Percentiles rank a stretch among this genome's conserved stretches.
phyloP scores from a whole-genome alignment of 1,140 invertebrate genomes.

The Drosophila elegans region DNA sequence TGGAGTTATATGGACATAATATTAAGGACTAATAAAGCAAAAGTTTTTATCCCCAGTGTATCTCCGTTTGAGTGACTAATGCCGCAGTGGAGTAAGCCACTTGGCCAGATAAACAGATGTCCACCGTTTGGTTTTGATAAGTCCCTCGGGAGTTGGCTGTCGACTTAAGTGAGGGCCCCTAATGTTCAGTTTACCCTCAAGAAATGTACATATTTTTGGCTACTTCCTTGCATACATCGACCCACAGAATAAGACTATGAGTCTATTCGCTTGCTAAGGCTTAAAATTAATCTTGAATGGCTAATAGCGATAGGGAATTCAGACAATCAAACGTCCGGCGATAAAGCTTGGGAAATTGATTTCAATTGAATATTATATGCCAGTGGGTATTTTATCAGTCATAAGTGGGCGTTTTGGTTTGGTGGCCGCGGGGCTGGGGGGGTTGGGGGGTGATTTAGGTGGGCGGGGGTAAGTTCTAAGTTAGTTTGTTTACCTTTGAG shows the following conservation, averaged over 20 bases:
- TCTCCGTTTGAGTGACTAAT: slow-evolving; percentile 24
- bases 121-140: slow-evolving; percentile 1
- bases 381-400: slow-evolving; percentile 4
- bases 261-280: slow-evolving; percentile 3
- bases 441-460: slow-evolving; percentile 4
- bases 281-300: slow-evolving; percentile 25
- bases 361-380: slow-evolving; percentile 11
- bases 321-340: slow-evolving; percentile 27
- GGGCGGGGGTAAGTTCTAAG: slow-evolving; percentile 4
- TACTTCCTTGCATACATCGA: neutral
- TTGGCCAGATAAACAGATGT: slow-evolving; percentile 42
- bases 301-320: slow-evolving; percentile 24
- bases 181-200: neutral
- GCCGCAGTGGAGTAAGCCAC: slow-evolving; percentile 30
- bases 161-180: neutral
- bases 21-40: too few relatives aligned
- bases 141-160: neutral
- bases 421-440: too few relatives aligned
- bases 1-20: too few relatives aligned
- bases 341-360: slow-evolving; percentile 17
- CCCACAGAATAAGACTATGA: neutral
- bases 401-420: neutral
- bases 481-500: slow-evolving; percentile 67
- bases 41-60: neutral
- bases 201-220: neutral